Conservation (phyloP, 2,113 vertebrate genomes). For the Leptodactylus fuscus region DNA sequence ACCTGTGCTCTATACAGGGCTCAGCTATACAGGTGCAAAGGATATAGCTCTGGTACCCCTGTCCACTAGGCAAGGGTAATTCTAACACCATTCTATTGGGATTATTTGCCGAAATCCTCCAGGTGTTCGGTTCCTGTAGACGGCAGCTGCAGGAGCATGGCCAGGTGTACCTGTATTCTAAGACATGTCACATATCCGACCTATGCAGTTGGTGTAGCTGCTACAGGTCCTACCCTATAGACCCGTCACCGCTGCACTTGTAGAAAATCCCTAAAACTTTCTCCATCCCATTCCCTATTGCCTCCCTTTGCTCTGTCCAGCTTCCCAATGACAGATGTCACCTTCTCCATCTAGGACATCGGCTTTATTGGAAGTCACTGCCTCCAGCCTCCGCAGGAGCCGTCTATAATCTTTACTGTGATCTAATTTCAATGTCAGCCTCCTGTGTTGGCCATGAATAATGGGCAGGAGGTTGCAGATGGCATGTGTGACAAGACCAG, state of each 20-base stretch:
- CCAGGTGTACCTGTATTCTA: background rate
- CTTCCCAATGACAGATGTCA: background rate
- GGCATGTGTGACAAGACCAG: background rate
- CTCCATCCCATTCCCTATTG: background rate
- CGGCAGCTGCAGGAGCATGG: background rate
- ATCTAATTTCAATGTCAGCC: slow-evolving; percentile 28
- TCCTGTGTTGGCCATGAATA: background rate
- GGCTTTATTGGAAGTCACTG: background rate
- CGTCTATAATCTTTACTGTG: background rate
- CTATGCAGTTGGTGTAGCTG: background rate
- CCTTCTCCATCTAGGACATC: background rate
- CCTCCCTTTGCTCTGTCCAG: background rate
- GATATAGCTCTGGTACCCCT: background rate
- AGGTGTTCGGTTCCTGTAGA: too few species aligned
- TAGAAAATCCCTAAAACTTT: background rate
- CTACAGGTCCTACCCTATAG: background rate
- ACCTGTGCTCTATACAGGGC: background rate
- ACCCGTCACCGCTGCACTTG: background rate
- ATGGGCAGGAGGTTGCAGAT: background rate
- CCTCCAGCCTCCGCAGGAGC: background rate
- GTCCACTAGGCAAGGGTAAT: background rate
- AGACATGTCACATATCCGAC: background rate
- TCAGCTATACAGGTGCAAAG: background rate
- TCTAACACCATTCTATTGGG: background rate
- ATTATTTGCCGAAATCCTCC: too few species aligned